Base-by-base conservation (phyloP, 2,797 vertebrate genomes). In the Sternarchorhynchus goeldii region DNA sequence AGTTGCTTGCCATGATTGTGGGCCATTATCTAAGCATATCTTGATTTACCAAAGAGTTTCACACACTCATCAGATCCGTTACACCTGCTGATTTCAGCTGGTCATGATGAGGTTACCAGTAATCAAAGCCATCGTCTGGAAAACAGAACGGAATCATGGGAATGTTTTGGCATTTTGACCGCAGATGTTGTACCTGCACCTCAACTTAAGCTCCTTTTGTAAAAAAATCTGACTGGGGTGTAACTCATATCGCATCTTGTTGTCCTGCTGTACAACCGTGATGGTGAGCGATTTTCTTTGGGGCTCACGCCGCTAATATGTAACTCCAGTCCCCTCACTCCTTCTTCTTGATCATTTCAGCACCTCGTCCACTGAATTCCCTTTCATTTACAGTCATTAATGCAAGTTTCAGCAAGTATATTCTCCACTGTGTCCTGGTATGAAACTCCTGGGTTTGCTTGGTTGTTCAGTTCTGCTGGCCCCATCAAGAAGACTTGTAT, bases 401-500 rank as follows among this genome's bases (percentile, higher is more conserved):
- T 21, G 34, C 36, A 12, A 4, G 14, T 14, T 45, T 67, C 14
- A 29, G 25, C 20, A 67, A 29, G 16, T 16, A 50, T 21, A 6
- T 36, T 50, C 45, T 12, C 45, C 45, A 12, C 45, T 50, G 45
- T 12, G 12, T 50, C 45, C 8, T 50, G 45, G 10, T 41, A 50
- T 14, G 45, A 50, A 50, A 50, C 45, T 45, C 34, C 34, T 69
- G 73, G 76, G 81, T 89, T 84, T 86, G 64, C 73, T 87, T 85
- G 88, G 86, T 80, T 81, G 75, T 90, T 83, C 86, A 81, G 83
- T 86, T 83, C 82, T 83, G 86, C 77, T 82, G 80, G 10, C 8
- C 85, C 85, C 87, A 85, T 84, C 88, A 80, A 81, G 85, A 86
- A 83, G 86, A 85, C 89, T 88, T 84, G 84, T 84, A 25, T 0